A percentile compares a stretch with the other conserved stretches of the same genome.
Conservation (phyloP, 35 echinoderm and acorn worm genomes). For the Ophioderma brevispina region DNA sequence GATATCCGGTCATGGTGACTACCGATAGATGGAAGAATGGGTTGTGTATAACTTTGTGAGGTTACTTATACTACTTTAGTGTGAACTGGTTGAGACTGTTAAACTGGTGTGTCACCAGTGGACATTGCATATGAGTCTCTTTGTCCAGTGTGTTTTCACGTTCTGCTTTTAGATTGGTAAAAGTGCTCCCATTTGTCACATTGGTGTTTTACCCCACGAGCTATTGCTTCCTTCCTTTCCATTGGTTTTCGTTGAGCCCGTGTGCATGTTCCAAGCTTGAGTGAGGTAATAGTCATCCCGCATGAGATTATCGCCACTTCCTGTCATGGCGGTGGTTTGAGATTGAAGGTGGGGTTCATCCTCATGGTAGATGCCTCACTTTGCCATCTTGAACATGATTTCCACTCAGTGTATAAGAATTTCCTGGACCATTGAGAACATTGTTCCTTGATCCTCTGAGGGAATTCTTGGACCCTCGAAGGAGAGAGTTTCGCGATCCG, state of each 20-base stretch:
- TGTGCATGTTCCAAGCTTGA: background rate
- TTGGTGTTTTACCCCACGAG: background rate
- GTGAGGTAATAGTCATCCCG: background rate
- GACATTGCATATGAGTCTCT: background rate
- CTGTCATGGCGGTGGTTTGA: background rate
- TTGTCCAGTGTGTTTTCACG: background rate
- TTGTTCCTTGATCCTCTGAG: slow-evolving; percentile 7
- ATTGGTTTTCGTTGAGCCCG: background rate
- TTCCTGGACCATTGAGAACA: background rate
- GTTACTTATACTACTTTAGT: background rate
- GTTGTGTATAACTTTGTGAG: background rate
- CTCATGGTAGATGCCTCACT: slow-evolving; percentile 12
- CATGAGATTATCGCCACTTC: background rate
- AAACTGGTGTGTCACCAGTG: background rate
- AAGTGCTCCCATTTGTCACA: background rate
- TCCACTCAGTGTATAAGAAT: background rate
- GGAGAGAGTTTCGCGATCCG: background rate
- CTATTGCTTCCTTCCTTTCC: background rate
- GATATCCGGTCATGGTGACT: no score
- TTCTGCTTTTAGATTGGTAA: background rate
- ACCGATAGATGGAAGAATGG: background rate
- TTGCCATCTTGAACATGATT: background rate
- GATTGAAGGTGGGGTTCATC: background rate
- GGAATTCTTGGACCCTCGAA: background rate
- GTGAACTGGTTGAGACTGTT: background rate